Percentiles rank a stretch among this genome's conserved stretches.
Conservation (phyloP, 2,888 invertebrate species). For the Phalera bucephala region DNA sequence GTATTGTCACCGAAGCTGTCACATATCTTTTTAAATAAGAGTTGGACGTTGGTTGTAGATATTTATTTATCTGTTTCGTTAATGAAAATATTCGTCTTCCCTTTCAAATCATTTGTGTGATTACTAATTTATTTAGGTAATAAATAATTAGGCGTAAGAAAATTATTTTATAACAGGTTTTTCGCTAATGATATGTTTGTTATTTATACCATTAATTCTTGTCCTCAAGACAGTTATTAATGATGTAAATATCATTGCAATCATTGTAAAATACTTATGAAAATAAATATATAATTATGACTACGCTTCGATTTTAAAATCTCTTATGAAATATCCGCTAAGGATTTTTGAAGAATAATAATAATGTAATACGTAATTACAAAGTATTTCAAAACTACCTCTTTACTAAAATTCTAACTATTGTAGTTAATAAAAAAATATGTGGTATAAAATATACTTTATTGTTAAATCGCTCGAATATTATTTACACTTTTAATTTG, state of each 20-base stretch:
- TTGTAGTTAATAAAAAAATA: conserved; percentile 23
- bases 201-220: conserved; percentile 6
- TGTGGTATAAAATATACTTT: conserved; percentile 28
- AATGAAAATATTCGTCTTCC: conserved; percentile 37
- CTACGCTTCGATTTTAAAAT: conserved; percentile 62
- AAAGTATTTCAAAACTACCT: conserved; percentile 54
- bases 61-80: conserved; percentile 14
- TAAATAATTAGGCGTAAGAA: no score
- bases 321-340: conserved; percentile 68
- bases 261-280: conserved; percentile 43
- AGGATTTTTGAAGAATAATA: conserved; percentile 46
- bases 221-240: neutral
- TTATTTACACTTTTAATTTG: no score
- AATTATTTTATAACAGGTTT: neutral
- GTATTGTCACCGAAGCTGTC: conserved; percentile 58
- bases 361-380: conserved; percentile 58
- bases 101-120: conserved; percentile 16
- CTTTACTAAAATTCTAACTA: conserved; percentile 47
- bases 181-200: neutral
- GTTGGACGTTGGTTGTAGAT: conserved; percentile 24
- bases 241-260: conserved; percentile 12
- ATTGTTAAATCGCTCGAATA: conserved; percentile 35
- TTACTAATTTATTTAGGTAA: neutral
- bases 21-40: conserved; percentile 28
- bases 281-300: conserved; percentile 19